Evolutionary conservation across 2,113 vertebrate species (phyloP), one percentile per base, ranked within the genome.

Genomic region (Gorsachius goisagi): DNA sequence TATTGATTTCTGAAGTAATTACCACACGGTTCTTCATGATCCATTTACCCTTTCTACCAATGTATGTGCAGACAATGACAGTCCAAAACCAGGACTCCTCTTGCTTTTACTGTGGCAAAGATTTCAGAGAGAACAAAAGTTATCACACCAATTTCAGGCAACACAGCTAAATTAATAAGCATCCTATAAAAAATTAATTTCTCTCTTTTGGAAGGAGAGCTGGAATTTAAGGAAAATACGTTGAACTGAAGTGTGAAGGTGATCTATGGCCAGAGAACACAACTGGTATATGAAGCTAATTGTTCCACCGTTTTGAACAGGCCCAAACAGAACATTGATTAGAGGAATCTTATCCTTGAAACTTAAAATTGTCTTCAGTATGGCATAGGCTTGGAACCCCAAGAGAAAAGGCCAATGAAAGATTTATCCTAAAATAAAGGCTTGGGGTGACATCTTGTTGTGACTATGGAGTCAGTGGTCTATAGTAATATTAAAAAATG

Each of bases 1-100:
- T 76, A 96, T 95, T 83, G 94, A 96, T 95, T 96, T 88, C 88
- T 88, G 55, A 92, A 95, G 62, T 74, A 96, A 87, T 95, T 96
- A 92, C 64, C 85, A 81, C 81, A 44, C 47, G 35, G 39, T 62
- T 93, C 79, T 93, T 82, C 58, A 33, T 78, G 80, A 81, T 85
- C 71, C 85, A 87, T 95, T 96, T 93, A 63, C 49, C 47, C 89
- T 74, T 88, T 85, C 67, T 91, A 33, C 80, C 82, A 74, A 81
- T 95, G 63, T 69, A 39, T 6, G 53, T 59, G 64, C 62, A 81
- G n/a, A 23, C 88, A 84, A 64, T 15, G 37, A 62, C 45, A 85
- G 56, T 33, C 35, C 33, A 44, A 69, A 94, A 84, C 53, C 78
- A 58, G 39, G 41, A 44, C 52, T 86, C 23, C 67, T 92, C 35